phyloP scores from a whole-genome alignment of 2,797 vertebrate species.

The Podarcis lilfordi region DNA sequence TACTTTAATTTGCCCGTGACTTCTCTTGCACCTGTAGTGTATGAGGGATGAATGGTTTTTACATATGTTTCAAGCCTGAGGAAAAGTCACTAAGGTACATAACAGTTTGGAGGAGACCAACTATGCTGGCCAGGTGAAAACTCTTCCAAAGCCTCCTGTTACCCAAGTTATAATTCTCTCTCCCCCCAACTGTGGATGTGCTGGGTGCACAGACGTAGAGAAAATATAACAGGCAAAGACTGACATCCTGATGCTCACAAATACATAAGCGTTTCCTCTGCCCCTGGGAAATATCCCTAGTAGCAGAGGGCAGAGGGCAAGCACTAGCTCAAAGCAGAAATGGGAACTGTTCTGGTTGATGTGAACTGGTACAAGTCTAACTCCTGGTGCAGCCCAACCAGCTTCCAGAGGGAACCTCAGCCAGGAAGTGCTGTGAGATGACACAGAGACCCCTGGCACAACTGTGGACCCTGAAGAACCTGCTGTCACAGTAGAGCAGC shows the following conservation, averaged over 20 bases:
- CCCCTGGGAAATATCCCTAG: not conserved
- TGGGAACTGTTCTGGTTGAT: too few species aligned
- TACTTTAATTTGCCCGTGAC: not conserved
- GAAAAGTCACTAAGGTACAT: not conserved
- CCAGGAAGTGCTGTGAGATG: too few species aligned
- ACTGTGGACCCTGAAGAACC: not conserved
- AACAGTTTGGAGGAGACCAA: not conserved
- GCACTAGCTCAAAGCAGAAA: not conserved
- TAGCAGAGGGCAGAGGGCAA: not conserved
- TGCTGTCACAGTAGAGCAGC: not conserved
- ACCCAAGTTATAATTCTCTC: not conserved
- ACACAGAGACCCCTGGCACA: too few species aligned
- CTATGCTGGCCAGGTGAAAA: not conserved
- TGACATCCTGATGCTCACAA: not conserved
- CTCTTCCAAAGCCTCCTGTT: not conserved
- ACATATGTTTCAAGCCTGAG: not conserved
- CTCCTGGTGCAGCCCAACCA: too few species aligned
- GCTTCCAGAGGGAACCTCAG: too few species aligned
- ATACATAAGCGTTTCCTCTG: not conserved
- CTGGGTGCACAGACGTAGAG: not conserved
- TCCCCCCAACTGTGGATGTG: not conserved
- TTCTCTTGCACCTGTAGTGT: not conserved
- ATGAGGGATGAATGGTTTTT: not conserved
- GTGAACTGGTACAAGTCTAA: not conserved
- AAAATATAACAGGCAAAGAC: not conserved